phyloP scores from a whole-genome alignment of 2,113 vertebrate genomes.

The Marmota flaviventris region DNA sequence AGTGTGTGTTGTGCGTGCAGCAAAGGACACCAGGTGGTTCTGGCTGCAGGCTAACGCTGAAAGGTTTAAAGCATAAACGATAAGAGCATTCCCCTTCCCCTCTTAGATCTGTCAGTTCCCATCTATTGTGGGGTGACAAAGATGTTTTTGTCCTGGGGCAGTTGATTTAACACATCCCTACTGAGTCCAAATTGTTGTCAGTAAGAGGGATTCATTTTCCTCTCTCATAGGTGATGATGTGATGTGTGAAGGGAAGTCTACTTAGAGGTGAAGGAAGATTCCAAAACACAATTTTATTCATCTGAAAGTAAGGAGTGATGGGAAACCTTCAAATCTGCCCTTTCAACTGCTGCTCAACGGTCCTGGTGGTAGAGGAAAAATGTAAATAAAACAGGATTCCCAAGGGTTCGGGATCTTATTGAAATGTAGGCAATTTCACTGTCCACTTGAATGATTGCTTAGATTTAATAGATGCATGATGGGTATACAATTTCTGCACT shows the following conservation, averaged over 20 bases:
- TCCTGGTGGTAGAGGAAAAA: too few species aligned
- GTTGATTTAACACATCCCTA: conserved; percentile 40
- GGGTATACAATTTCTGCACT: background rate
- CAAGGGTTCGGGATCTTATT: background rate
- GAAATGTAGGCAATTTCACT: background rate
- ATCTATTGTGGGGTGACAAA: background rate
- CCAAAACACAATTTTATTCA: too few species aligned
- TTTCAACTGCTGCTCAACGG: too few species aligned
- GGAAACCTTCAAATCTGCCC: too few species aligned
- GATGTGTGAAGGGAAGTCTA: too few species aligned
- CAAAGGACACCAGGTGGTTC: background rate
- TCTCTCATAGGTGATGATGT: too few species aligned
- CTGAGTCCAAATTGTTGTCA: conserved; percentile 48
- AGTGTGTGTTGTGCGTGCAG: background rate
- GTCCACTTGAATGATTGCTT: background rate
- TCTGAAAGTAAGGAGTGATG: too few species aligned
- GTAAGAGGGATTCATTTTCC: conserved; percentile 7
- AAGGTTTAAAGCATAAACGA: background rate
- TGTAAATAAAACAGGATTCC: too few species aligned
- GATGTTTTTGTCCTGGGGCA: conserved; percentile 16
- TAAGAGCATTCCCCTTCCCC: background rate
- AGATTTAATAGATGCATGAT: background rate
- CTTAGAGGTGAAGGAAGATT: too few species aligned
- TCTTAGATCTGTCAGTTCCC: background rate
- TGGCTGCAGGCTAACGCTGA: background rate